These are phyloP conservation scores for Gymnothorax javanicus DNA, from an alignment of 2,797 vertebrate genomes.

Conservation along the genomic window DNA sequence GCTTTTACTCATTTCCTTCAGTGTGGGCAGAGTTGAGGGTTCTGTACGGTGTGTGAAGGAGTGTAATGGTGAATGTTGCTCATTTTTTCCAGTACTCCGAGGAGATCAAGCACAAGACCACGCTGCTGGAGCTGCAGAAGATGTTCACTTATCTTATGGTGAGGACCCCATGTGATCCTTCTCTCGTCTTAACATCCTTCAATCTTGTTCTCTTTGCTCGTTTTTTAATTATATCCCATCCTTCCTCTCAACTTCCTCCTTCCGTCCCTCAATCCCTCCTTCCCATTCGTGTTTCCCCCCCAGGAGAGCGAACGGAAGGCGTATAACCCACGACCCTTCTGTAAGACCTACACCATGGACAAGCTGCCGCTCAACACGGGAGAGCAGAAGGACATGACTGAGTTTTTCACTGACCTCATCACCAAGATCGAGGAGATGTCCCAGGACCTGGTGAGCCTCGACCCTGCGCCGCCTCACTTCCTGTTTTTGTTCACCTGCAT, in stretches of 20 bases:
- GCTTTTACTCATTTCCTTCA: background rate
- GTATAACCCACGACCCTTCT: slow-evolving; percentile 95
- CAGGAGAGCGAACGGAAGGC: slow-evolving; percentile 98
- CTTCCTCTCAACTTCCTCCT: background rate
- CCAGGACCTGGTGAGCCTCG: slow-evolving; percentile 85
- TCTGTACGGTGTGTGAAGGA: background rate
- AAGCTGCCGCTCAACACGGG: slow-evolving; percentile 98
- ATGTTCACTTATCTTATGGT: slow-evolving; percentile 99
- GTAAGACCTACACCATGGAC: slow-evolving; percentile 99
- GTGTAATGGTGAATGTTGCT: background rate
- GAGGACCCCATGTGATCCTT: slow-evolving; percentile 42
- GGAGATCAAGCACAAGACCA: slow-evolving; percentile 98
- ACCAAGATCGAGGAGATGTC: slow-evolving; percentile 99
- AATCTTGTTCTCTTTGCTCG: background rate
- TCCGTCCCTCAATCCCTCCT: background rate
- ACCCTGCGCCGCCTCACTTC: background rate
- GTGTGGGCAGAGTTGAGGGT: background rate
- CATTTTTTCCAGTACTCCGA: slow-evolving; percentile 83
- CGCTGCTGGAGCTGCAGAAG: slow-evolving; percentile 94
- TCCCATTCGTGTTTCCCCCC: background rate
- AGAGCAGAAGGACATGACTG: slow-evolving; percentile 98
- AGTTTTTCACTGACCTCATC: slow-evolving; percentile 98
- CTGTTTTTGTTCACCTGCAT: background rate
- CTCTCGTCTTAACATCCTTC: background rate
- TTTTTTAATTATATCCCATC: background rate